Evolutionary conservation across 2,113 vertebrate species (phyloP).

Genomic region (Anguilla japonica): DNA sequence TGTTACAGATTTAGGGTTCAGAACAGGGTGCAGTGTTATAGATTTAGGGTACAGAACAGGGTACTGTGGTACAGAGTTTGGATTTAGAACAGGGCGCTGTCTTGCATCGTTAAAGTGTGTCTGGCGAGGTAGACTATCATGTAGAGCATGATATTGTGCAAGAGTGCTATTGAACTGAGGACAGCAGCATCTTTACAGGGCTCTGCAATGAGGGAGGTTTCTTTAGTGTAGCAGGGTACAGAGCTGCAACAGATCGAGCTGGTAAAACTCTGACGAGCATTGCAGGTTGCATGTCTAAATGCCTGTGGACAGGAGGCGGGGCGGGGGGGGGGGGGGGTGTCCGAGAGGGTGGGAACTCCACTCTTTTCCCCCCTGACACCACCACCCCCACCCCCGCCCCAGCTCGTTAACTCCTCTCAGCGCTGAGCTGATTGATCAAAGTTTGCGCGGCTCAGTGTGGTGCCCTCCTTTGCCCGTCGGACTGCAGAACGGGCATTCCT

Average conservation of each 20-base stretch:
- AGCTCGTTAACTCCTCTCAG: slow-evolving; percentile 57
- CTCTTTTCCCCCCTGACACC: neutral
- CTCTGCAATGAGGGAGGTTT: neutral
- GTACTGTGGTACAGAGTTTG: too few relatives aligned
- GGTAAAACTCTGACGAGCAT: neutral
- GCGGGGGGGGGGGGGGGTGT: neutral
- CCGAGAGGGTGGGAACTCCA: neutral
- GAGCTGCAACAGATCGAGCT: neutral
- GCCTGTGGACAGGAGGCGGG: neutral
- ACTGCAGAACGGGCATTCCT: slow-evolving; percentile 42
- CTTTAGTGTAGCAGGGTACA: neutral
- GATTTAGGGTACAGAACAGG: neutral
- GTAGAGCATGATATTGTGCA: neutral
- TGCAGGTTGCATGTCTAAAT: neutral
- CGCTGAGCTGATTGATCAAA: slow-evolving; percentile 57
- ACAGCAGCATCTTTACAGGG: neutral
- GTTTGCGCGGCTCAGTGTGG: slow-evolving; percentile 52
- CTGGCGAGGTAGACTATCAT: too few relatives aligned
- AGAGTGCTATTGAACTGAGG: neutral
- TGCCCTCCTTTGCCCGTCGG: slow-evolving; percentile 42
- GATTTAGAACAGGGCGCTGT: too few relatives aligned
- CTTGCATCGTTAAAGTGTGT: too few relatives aligned
- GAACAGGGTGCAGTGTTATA: neutral
- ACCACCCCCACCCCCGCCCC: slow-evolving; percentile 15
- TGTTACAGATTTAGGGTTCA: too few relatives aligned